Evolutionary conservation across 2,888 invertebrate species (phyloP), one percentile per base, ranked within the genome.

Genomic region (Melipona beecheii): DNA sequence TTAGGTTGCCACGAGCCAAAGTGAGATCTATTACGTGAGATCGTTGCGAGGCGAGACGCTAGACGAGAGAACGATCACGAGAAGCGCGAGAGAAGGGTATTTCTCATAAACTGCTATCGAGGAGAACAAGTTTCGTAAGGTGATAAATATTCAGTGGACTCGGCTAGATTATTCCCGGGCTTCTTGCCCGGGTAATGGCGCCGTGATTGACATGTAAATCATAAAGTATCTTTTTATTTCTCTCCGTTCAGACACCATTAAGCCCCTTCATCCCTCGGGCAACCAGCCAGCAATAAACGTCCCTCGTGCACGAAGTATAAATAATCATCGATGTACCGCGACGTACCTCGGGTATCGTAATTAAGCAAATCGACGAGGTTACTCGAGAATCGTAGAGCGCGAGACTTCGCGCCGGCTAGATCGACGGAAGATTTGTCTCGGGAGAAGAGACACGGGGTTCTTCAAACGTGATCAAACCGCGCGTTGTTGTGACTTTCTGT

Each of bases 191-290:
- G 75, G n/a, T 87, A 81, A 75, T 69, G 76, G 89, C 65, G 87
- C 75, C 85, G 79, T 72, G 85, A 89, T 88, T 89, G 87, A 84
- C 88, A 88, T 87, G 87, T 89, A 89, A 89, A 88, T 88, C 89
- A 84, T 86, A 81, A 76, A 83, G 83, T 65, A 74, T 76, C 84
- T 82, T 87, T 81, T 88, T 87, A 70, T 85, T 70, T 64, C 21
- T 73, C 78, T 64, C 65, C 84, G 75, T 43, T 74, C 64, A 77
- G 85, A 85, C 75, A 84, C 84, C 82, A 85, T 89, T 88, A 88
- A 78, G 66, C 75, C 77, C 56, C n/a, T 49, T 74, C 72, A 75
- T 75, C 81, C 80, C 64, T 62, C 64, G 75, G 73, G 65, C 77
- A 56, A 75, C 43, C 31, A 50, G 58, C 43, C 70, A 60, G 84